These are phyloP conservation scores for Phrynosoma platyrhinos DNA, from an alignment of 2,113 vertebrate genomes.

Conservation along the genomic window DNA sequence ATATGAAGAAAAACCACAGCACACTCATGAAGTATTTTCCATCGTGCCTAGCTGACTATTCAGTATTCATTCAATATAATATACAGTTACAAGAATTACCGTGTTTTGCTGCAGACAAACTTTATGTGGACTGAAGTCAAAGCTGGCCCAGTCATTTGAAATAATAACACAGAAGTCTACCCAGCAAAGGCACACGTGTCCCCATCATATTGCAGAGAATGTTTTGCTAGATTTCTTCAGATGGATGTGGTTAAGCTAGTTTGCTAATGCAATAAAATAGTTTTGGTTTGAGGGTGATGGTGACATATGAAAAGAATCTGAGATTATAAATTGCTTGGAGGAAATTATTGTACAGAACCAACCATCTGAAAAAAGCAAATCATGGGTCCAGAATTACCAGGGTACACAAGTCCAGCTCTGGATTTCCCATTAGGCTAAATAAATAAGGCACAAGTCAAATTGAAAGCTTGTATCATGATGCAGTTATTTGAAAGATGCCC, in stretches of 20 bases:
- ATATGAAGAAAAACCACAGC: conserved; percentile 46
- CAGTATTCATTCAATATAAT: conserved; percentile 56
- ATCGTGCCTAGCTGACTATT: conserved; percentile 30
- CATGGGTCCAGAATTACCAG: conserved; percentile 34
- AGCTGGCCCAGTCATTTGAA: conserved; percentile 52
- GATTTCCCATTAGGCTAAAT: conserved; percentile 20
- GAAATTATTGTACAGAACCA: conserved; percentile 30
- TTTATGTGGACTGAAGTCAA: conserved; percentile 43
- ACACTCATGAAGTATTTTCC: conserved; percentile 53
- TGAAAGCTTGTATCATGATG: not conserved
- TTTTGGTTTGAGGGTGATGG: conserved; percentile 55
- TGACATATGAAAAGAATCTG: conserved; percentile 64
- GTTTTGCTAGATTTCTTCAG: conserved; percentile 30
- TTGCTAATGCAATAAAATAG: conserved; percentile 21
- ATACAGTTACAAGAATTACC: conserved; percentile 63
- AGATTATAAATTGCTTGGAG: conserved; percentile 42
- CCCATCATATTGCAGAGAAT: not conserved
- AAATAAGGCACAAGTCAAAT: not conserved
- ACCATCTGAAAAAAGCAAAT: conserved; percentile 45
- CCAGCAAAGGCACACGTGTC: conserved; percentile 26
- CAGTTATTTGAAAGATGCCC: not conserved
- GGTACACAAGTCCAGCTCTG: conserved; percentile 7
- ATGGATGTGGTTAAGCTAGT: conserved; percentile 40
- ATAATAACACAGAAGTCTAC: conserved; percentile 54
- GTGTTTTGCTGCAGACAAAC: conserved; percentile 46